Conservation (phyloP, 2,113 vertebrate genomes). For the Isichthys henryi region DNA sequence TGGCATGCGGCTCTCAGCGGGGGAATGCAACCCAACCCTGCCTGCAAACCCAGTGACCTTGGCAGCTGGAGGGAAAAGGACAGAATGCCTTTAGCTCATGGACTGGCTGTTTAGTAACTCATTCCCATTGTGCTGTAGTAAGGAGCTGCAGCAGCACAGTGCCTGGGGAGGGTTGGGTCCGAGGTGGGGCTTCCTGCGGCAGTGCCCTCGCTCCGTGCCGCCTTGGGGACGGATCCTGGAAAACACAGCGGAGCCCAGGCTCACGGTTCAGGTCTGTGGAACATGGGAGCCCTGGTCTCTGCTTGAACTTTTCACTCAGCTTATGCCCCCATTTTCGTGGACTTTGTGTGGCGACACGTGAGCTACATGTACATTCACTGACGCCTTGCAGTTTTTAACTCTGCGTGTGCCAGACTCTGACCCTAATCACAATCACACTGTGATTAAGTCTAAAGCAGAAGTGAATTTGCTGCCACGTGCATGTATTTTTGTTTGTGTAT, state of each 20-base stretch:
- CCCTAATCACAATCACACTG: background rate
- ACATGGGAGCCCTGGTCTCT: background rate
- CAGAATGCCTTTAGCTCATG: slow-evolving; percentile 23
- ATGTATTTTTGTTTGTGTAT: background rate
- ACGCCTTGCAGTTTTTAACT: background rate
- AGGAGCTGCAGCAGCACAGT: background rate
- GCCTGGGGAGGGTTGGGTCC: background rate
- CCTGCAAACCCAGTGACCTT: slow-evolving; percentile 23
- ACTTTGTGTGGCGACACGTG: background rate
- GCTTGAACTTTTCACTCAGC: background rate
- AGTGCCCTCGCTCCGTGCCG: background rate
- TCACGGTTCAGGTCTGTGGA: background rate
- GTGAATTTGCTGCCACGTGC: background rate
- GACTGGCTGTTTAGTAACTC: slow-evolving; percentile 18
- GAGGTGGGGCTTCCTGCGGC: background rate
- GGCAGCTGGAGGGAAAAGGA: background rate
- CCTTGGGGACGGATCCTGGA: background rate
- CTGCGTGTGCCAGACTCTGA: background rate
- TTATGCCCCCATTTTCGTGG: background rate
- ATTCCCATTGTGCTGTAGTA: slow-evolving; percentile 14
- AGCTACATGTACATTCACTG: background rate
- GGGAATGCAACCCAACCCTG: slow-evolving; percentile 21
- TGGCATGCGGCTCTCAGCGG: slow-evolving; percentile 2
- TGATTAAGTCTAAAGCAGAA: background rate
- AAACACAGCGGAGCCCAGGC: background rate